phyloP scores from a whole-genome alignment of 2,888 invertebrate species.

The Octodonta nipae region DNA sequence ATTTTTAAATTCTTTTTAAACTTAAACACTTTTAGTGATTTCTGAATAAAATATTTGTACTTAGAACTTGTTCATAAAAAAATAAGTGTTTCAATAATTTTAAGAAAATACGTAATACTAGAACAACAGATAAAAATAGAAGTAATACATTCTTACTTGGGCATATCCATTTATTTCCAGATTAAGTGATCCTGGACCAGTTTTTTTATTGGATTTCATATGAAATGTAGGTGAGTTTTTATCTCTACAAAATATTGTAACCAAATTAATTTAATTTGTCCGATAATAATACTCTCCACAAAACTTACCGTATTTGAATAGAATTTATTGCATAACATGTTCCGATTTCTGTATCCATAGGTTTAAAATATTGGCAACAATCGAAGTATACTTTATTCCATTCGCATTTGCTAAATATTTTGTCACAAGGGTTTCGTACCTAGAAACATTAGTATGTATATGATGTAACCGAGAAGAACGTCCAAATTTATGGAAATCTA shows the following conservation, averaged over 20 bases:
- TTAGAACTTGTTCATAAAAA: no score
- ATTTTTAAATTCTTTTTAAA: no score
- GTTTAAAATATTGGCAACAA: conserved; percentile 51
- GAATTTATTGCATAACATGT: conserved; percentile 54
- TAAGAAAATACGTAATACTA: no score
- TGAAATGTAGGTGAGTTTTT: conserved; percentile 24
- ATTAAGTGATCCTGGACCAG: conserved; percentile 47
- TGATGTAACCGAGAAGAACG: no score
- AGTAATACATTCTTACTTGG: conserved; percentile 37
- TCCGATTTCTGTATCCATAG: conserved; percentile 54
- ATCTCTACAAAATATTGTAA: conserved; percentile 9
- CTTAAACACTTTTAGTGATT: no score
- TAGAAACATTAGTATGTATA: no score
- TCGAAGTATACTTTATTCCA: conserved; percentile 49
- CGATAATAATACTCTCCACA: neutral
- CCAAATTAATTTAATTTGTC: neutral
- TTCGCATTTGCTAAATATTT: conserved; percentile 43
- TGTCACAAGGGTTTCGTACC: conserved; percentile 41
- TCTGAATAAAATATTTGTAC: no score
- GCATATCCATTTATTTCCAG: conserved; percentile 39
- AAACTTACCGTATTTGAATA: conserved; percentile 42
- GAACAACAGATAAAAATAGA: no score
- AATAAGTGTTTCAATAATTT: no score
- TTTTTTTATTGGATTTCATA: conserved; percentile 50
- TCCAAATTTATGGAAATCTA: no score